Percentiles rank a stretch among this genome's conserved stretches.
Conservation (phyloP, 2,888 invertebrate species). For the Ichneumoninae sp. region DNA sequence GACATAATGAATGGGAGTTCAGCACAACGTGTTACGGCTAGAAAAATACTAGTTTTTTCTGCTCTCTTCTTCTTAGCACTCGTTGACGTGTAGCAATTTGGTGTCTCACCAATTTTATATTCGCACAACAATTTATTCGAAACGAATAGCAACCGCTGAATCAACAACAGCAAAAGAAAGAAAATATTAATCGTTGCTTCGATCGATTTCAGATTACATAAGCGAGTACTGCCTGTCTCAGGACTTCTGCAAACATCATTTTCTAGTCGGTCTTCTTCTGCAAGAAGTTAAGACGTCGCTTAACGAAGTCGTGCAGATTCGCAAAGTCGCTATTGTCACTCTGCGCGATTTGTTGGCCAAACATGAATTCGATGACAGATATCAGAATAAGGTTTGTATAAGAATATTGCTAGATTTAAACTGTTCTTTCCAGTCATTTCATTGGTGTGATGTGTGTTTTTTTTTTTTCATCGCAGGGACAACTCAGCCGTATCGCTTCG, state of each 20-base stretch:
- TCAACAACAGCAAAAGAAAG: background rate
- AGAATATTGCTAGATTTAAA: background rate
- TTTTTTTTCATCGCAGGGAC: constrained; percentile 85
- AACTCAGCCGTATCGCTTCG: constrained; percentile 93
- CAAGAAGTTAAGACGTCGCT: constrained; percentile 95
- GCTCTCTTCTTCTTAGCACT: constrained; percentile 40
- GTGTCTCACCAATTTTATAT: constrained; percentile 52
- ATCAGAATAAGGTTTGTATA: constrained; percentile 88
- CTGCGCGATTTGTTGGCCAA: constrained; percentile 95
- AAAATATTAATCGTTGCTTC: background rate
- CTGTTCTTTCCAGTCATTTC: background rate
- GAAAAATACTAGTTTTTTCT: constrained; percentile 34
- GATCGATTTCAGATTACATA: constrained; percentile 78
- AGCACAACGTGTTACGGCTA: constrained; percentile 58
- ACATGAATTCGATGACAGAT: constrained; percentile 97
- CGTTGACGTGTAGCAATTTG: constrained; percentile 48
- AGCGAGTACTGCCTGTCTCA: constrained; percentile 89
- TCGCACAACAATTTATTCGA: constrained; percentile 44
- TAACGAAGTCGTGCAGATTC: constrained; percentile 93
- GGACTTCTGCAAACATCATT: constrained; percentile 96
- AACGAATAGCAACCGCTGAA: background rate
- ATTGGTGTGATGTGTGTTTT: background rate
- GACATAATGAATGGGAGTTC: constrained; percentile 75
- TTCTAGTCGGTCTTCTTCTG: constrained; percentile 93
- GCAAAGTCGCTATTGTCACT: constrained; percentile 92